These are phyloP conservation scores for Loripinus fragilis DNA, from an alignment of 2,888 invertebrate species.

Conservation along the genomic window DNA sequence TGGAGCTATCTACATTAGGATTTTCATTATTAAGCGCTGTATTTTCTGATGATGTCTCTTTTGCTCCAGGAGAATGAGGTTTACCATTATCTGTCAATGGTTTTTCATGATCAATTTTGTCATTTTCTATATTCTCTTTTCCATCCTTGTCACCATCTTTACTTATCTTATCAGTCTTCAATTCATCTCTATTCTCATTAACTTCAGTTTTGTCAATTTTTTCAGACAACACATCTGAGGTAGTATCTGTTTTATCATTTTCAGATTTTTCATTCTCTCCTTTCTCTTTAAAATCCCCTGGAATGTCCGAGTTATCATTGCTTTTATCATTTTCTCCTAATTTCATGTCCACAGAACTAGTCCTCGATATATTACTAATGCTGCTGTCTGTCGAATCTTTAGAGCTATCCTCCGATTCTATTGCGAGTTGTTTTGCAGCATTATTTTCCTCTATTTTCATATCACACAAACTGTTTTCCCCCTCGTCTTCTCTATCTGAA, in stretches of 20 bases:
- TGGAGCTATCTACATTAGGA: background rate
- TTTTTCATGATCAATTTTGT: constrained; percentile 4
- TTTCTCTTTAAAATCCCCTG: constrained; percentile 21
- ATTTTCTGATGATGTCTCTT: constrained; percentile 16
- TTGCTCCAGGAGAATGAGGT: constrained; percentile 10
- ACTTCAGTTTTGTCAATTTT: background rate
- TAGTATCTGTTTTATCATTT: constrained; percentile 26
- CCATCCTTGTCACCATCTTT: constrained; percentile 3
- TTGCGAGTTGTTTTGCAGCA: background rate
- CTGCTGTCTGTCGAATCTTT: constrained; percentile 42
- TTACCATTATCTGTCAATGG: constrained; percentile 18
- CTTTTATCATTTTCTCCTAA: constrained; percentile 21
- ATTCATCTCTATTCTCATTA: background rate
- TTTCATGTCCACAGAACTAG: constrained; percentile 7
- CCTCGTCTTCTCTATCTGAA: background rate
- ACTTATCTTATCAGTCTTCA: background rate
- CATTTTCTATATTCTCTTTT: background rate
- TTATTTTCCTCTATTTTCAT: background rate
- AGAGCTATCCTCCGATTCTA: constrained; percentile 45
- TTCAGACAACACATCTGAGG: background rate
- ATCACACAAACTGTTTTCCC: constrained; percentile 1
- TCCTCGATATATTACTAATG: constrained; percentile 18
- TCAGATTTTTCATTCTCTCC: constrained; percentile 27
- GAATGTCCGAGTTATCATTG: constrained; percentile 55
- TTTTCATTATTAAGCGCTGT: constrained; percentile 31